Evolutionary conservation across 30 jellyfish, hydroid and myxozoan species (phyloP).

Genomic region (Turritopsis rubra): DNA sequence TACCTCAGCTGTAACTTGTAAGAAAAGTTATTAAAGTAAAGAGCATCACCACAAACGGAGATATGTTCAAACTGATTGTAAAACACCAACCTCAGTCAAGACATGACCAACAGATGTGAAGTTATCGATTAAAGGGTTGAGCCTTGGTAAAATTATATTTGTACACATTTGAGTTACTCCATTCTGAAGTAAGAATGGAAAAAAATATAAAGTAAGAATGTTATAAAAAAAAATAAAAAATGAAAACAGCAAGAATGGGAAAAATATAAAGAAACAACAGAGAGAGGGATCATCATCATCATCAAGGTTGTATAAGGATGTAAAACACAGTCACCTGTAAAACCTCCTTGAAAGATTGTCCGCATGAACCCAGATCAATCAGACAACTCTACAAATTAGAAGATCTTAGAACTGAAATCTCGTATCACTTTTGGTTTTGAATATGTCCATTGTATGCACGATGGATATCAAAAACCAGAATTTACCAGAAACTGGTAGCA

Average conservation of each 20-base stretch:
- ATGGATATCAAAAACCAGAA: no score
- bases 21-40: no score
- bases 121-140: conserved; percentile 46
- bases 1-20: no score
- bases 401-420: no score
- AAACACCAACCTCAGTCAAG: conserved; percentile 55
- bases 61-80: neutral
- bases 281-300: no score
- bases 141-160: conserved; percentile 55
- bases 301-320: neutral
- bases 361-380: conserved; percentile 62
- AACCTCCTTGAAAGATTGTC: conserved; percentile 64
- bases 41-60: neutral
- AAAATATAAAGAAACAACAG: no score
- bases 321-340: conserved; percentile 38
- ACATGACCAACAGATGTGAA: conserved; percentile 49
- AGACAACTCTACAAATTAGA: conserved; percentile 58
- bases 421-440: no score
- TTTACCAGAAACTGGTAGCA: no score
- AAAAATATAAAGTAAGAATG: neutral
- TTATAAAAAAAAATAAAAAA: no score
- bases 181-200: conserved; percentile 16
- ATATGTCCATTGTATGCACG: no score
- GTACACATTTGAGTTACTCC: conserved; percentile 72
- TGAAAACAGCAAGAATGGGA: no score